Evolutionary conservation across 2,888 invertebrate genomes (phyloP), one percentile per base, ranked within the genome.

Genomic region (Agelastica alni): DNA sequence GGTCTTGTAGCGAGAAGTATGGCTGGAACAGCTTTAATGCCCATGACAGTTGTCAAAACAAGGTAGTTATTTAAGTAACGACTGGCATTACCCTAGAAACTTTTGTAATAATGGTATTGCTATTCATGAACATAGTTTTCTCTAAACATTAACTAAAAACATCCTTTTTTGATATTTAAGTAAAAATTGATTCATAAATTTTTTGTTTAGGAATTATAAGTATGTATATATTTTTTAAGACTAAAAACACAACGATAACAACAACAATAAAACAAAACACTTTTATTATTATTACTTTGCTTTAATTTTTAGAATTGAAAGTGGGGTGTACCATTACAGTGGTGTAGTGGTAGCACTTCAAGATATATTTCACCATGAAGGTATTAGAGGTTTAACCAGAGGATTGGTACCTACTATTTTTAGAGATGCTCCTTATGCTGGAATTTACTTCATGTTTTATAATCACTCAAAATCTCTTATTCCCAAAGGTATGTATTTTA

Each of bases 21-120:
- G 10, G 48, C 53, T 7, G 53, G 48, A 31, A 43, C 43, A 14
- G 16, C 43, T 43, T 28, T 53, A 16, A 53, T 53, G 47, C 53
- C 53, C 13, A 17, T 53, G n/a, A 48, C 53, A 5, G 53, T 53
- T 16, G 39, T 48, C 10, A 53, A 53, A 53, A 53, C 53, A 12
- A 53, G 53, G 53, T 48, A 47, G n/a, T n/a, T 34, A 34, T 36
- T 36, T n/a, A n/a, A n/a, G n/a, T n/a, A n/a, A n/a, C n/a, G n/a
- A n/a, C n/a, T n/a, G n/a, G n/a, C n/a, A n/a, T n/a, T n/a, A n/a
- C n/a, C n/a, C n/a, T n/a, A n/a, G n/a, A n/a, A n/a, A n/a, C n/a
- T n/a, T n/a, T n/a, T n/a, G n/a, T n/a, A n/a, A n/a, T n/a, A n/a
- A n/a, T n/a, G n/a, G n/a, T n/a, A n/a, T n/a, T n/a, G n/a, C n/a